Evolutionary conservation across 1,140 invertebrate genomes (phyloP), one percentile per base, ranked within the genome.

Genomic region (Drosophila leontia): DNA sequence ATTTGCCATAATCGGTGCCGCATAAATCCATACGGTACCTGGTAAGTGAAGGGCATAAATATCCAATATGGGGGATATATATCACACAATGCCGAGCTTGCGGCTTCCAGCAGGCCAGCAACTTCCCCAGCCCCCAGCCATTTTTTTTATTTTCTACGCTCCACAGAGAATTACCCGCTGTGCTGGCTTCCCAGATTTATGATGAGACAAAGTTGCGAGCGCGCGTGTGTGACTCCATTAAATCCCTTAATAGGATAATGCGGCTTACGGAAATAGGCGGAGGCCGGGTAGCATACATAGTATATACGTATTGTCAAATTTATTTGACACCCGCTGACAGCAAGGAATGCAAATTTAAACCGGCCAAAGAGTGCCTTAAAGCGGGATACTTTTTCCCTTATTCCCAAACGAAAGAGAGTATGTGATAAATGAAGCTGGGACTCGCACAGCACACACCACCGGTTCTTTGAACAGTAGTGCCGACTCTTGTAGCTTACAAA

Each of bases 151-250:
- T 23, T 37, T 15, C 53, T 50, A 57, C 64, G 51, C 69, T 72
- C 44, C 53, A 34, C 23, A 37, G 32, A 58, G 68, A 42, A 55
- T 74, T 85, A 69, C 82, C 82, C 82, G 83, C 83, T 87, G 78
- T 57, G 69, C 51, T 59, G 74, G 64, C 77, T 69, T 63, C 69
- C 75, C 48, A 88, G 84, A 87, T 88, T 88, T 88, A 90, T 88
- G 84, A 83, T 74, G 83, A 86, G 84, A 74, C 77, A 78, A 81
- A 84, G 77, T 81, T 78, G 53, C 56, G 75, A 51, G 50, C 71
- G 80, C 84, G 81, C 85, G 85, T 88, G 85, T 88, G 85, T 88
- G 85, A 90, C 84, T 90, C 85, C 85, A 88, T 88, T 84, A 88
- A 84, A 72, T 84, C 77, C 68, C 77, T 88, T 90, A 88, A 88